These are phyloP conservation scores for Phortica magna DNA, from an alignment of 2,888 invertebrate species.

Conservation along the genomic window DNA sequence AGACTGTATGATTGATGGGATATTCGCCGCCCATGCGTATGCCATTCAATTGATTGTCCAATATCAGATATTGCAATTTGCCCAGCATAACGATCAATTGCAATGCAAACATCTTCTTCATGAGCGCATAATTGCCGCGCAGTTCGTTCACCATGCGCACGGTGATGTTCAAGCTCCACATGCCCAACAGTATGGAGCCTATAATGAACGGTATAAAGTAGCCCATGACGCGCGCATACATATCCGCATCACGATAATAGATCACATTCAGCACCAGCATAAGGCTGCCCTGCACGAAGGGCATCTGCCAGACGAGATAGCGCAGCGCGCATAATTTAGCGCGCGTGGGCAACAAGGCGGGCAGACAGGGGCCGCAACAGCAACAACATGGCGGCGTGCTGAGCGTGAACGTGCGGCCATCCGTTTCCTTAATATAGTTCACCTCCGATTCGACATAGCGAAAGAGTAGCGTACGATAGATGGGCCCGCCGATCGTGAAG, in stretches of 20 bases:
- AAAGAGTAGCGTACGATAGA: conserved; percentile 74
- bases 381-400: conserved; percentile 73
- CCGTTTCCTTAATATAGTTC: conserved; percentile 77
- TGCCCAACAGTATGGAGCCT: conserved; percentile 73
- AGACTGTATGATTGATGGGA: conserved; percentile 75
- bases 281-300: conserved; percentile 73
- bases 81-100: conserved; percentile 75
- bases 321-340: conserved; percentile 67
- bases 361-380: conserved; percentile 73
- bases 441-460: conserved; percentile 75
- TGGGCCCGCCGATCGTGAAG: conserved; percentile 72
- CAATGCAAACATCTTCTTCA: conserved; percentile 74
- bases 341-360: conserved; percentile 66
- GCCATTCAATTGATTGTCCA: conserved; percentile 67
- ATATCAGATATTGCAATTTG: conserved; percentile 73
- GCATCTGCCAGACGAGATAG: conserved; percentile 76
- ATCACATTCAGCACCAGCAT: conserved; percentile 74
- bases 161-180: conserved; percentile 75
- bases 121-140: conserved; percentile 70
- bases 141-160: conserved; percentile 71
- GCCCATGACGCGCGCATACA: conserved; percentile 64
- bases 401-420: conserved; percentile 73
- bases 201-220: conserved; percentile 76
- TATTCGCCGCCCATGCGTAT: conserved; percentile 68
- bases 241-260: conserved; percentile 65